These are phyloP conservation scores for Mercenaria mercenaria DNA, from an alignment of 1,140 invertebrate genomes.

Conservation along the genomic window DNA sequence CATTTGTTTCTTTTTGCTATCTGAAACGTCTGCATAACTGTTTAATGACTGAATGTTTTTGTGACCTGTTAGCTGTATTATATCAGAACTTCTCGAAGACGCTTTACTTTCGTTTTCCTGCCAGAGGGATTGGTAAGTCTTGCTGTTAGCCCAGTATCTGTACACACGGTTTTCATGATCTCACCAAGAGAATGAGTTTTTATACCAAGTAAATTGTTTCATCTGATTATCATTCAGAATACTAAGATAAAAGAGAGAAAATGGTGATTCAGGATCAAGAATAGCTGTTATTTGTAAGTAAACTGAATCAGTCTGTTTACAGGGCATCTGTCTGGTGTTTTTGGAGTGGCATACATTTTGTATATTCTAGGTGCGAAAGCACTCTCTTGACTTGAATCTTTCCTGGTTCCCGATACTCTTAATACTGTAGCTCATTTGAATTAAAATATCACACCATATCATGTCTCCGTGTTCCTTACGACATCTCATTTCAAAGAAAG, in stretches of 20 bases:
- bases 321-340: neutral
- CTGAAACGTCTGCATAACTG: neutral
- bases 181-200: neutral
- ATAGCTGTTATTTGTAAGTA: neutral
- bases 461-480: neutral
- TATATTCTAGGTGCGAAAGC: neutral
- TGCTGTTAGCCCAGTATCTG: neutral
- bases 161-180: neutral
- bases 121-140: neutral
- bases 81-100: neutral
- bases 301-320: neutral
- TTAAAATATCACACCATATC: neutral
- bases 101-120: neutral
- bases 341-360: neutral
- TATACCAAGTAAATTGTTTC: neutral
- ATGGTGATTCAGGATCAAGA: neutral
- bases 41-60: neutral
- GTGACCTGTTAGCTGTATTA: neutral
- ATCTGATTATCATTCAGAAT: neutral
- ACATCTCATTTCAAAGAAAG: neutral
- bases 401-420: neutral
- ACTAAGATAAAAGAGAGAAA: neutral
- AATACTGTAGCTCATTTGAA: neutral
- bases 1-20: neutral
- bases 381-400: neutral